Conservation (phyloP, 2,797 vertebrate species). For the Lateolabrax maculatus region DNA sequence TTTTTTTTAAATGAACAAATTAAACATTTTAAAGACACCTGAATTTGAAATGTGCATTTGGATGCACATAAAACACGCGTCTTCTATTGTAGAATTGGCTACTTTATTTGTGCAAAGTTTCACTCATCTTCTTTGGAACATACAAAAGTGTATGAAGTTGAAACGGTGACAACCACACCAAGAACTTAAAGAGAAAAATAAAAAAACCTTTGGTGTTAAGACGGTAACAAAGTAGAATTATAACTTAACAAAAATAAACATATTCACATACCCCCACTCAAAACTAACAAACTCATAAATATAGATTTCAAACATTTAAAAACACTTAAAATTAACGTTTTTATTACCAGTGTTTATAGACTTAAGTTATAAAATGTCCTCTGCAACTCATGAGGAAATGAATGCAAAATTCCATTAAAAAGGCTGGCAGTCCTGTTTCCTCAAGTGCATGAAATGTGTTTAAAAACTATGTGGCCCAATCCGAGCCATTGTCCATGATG, state of each 20-base stretch:
- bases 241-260: slow-evolving; percentile 67
- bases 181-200: slow-evolving; percentile 48
- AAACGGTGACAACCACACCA: slow-evolving; percentile 80
- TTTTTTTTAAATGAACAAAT: background rate
- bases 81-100: slow-evolving; percentile 68
- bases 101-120: slow-evolving; percentile 88
- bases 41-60: background rate
- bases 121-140: slow-evolving; percentile 79
- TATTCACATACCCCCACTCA: slow-evolving; percentile 64
- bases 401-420: slow-evolving; percentile 63
- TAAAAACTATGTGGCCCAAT: slow-evolving; percentile 54
- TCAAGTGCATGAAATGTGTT: slow-evolving; percentile 64
- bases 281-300: slow-evolving; percentile 78
- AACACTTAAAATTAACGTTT: slow-evolving; percentile 64
- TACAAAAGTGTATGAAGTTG: slow-evolving; percentile 79
- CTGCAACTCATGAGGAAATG: slow-evolving; percentile 33
- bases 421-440: slow-evolving; percentile 47
- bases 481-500: slow-evolving; percentile 44
- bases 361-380: slow-evolving; percentile 65
- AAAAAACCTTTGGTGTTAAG: slow-evolving; percentile 63
- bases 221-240: slow-evolving; percentile 62
- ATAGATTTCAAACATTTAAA: slow-evolving; percentile 62
- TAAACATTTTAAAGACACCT: background rate
- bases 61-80: slow-evolving; percentile 20
- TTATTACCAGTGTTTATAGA: slow-evolving; percentile 79